A percentile compares a stretch with the other conserved stretches of the same genome.
Conservation (phyloP, 2,113 vertebrate genomes). For the Chlamydotis undulata region DNA sequence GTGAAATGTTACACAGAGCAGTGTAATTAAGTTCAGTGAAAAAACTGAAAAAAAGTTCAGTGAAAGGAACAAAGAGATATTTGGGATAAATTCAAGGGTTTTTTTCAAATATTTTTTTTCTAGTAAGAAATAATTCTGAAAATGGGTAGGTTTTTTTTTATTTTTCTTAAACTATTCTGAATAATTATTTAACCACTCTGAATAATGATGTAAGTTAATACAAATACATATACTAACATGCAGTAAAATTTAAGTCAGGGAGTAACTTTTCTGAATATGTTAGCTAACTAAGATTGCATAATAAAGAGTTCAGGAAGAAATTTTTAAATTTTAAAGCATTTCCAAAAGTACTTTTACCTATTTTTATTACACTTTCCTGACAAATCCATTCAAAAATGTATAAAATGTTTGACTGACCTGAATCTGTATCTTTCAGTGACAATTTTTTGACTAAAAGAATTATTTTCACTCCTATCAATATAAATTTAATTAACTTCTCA, state of each 20-base stretch:
- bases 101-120: background rate
- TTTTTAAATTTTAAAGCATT: background rate
- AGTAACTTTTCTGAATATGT: background rate
- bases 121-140: background rate
- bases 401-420: background rate
- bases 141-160: accelerated
- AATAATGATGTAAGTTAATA: background rate
- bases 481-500: background rate
- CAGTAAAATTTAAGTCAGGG: background rate
- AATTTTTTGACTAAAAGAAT: background rate
- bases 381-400: background rate
- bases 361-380: background rate
- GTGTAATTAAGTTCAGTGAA: background rate
- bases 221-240: background rate
- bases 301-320: background rate
- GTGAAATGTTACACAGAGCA: background rate
- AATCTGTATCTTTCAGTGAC: background rate
- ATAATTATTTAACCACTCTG: background rate
- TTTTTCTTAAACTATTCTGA: background rate
- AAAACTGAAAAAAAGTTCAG: background rate
- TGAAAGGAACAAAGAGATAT: background rate
- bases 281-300: background rate
- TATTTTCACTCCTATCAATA: background rate
- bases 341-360: background rate
- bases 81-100: background rate